Base-by-base conservation (phyloP, 2,888 invertebrate species). In the Autographa gamma region DNA sequence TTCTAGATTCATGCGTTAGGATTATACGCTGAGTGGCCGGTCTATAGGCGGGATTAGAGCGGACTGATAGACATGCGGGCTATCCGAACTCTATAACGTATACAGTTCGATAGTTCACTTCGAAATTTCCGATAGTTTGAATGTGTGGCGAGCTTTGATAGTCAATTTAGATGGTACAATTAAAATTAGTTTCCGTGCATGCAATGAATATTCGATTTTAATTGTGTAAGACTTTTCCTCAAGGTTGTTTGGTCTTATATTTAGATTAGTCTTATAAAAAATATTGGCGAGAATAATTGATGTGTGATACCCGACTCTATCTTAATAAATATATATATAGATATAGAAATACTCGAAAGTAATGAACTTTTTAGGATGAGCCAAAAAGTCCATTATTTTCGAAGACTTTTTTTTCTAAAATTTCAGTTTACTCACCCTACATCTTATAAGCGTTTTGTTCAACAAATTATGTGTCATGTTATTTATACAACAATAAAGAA, bases 11-110 rank as follows among this genome's bases (percentile, higher is more conserved):
- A 62, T 68, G 76, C 76, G 71, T 16, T 38, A 43, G 82, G 72
- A 72, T 80, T 79, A 77, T 68, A 63, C 67, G 80, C 38, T 76
- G 77, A 77, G 77, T 77, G 77, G 65, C 63, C 65, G 71, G 76
- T 77, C 80, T 66, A 68, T 78, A 63, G 69, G 66, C 31, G 69
- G 73, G 83, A 80, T 82, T 81, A 83, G 74, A 73, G 54, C 16
- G 60, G 61, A 71, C 69, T 71, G 76, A 83, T 82, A 74, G 73
- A 78, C 71, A 83, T 83, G 76, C 71, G 76, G 78, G 83, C 70
- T 52, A 71, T 75, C 63, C 52, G 31, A 43, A 56, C 41, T 41
- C 62, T 66, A 62, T 56, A 25, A 66, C 61, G 63, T 66, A 63
- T 71, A 62, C n/a, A 56, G 65, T 60, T 69, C 60, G 76, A 76